Evolutionary conservation across 53 echinoderm and acorn worm genomes (phyloP), one percentile per base, ranked within the genome.

Genomic region (Paracentrotus lividus): DNA sequence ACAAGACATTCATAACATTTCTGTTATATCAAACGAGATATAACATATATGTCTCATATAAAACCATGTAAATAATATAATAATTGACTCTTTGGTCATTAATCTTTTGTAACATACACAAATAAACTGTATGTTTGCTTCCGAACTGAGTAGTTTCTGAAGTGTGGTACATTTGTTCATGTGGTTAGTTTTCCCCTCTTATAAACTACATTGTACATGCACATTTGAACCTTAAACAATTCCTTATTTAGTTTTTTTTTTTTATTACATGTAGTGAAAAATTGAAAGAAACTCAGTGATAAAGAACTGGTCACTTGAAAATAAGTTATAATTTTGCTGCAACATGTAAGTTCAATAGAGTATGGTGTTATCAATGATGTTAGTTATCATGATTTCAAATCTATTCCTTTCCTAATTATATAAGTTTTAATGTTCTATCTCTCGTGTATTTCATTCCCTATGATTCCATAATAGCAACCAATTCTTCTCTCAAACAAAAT

Each of bases 41-140:
- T 72, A 61, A 6, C 61, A 61, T 61, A 61, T 8, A n/a, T 61
- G 26, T 61, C 26, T 18, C 8, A 61, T 26, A 61, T 61, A n/a
- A 61, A 61, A n/a, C 8, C 61, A 61, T n/a, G n/a, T 61, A 61
- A n/a, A 61, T 61, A 61, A 61, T n/a, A 61, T 61, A 61, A 8
- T 61, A 57, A 72, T 40, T 15, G 72, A 72, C 72, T 72, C 72
- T 72, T 72, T 72, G 72, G 72, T 72, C 67, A 67, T 67, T 32
- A 32, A 67, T 67, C 40, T 40, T 36, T 38, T 18, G 21, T 38
- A 38, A 20, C 15, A 36, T 36, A 72, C 18, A 72, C 16, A 67
- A 31, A 14, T 57, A 21, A 57, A 57, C 51, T 6, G 12, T 51
- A n/a, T 51, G 7, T 57, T 57, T 57, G 57, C 21, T 57, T 57